A percentile compares a stretch with the other conserved stretches of the same genome.
phyloP scores from a whole-genome alignment of 2,113 vertebrate species.

The Hyaena hyaena region DNA sequence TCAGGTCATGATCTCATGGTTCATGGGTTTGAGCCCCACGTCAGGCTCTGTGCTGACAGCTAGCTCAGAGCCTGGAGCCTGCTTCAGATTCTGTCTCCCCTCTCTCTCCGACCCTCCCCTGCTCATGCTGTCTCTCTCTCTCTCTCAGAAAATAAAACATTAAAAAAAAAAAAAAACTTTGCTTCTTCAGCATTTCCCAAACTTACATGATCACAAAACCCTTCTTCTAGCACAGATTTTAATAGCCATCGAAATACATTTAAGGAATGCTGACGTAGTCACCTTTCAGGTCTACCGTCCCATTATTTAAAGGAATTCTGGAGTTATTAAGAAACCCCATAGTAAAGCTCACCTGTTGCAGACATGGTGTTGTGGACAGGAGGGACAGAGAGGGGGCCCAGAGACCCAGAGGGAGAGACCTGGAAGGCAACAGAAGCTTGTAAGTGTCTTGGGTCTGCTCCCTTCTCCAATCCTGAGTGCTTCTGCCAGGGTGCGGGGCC shows the following conservation, averaged over 20 bases:
- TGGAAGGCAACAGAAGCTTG: slow-evolving; percentile 79
- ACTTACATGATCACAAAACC: background rate
- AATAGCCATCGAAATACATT: background rate
- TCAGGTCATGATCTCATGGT: no score
- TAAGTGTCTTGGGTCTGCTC: background rate
- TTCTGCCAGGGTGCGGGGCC: background rate
- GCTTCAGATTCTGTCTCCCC: no score
- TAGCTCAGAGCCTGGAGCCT: no score
- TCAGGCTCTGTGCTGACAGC: no score
- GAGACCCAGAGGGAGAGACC: slow-evolving; percentile 92
- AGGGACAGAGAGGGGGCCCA: slow-evolving; percentile 92
- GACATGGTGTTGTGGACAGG: slow-evolving; percentile 89
- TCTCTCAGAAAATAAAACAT: no score
- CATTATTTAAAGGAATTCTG: background rate
- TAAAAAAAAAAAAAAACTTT: background rate
- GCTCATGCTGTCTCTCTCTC: no score
- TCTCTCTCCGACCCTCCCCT: no score
- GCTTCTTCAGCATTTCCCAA: background rate
- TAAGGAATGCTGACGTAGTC: background rate
- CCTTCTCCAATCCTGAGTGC: background rate
- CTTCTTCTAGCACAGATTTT: background rate
- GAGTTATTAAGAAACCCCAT: background rate
- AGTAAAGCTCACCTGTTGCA: slow-evolving; percentile 87
- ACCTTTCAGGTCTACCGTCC: background rate
- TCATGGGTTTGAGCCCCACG: no score